A percentile compares a stretch with the other conserved stretches of the same genome.
Conservation (phyloP, 2,797 vertebrate genomes). For the Peromyscus aztecus region DNA sequence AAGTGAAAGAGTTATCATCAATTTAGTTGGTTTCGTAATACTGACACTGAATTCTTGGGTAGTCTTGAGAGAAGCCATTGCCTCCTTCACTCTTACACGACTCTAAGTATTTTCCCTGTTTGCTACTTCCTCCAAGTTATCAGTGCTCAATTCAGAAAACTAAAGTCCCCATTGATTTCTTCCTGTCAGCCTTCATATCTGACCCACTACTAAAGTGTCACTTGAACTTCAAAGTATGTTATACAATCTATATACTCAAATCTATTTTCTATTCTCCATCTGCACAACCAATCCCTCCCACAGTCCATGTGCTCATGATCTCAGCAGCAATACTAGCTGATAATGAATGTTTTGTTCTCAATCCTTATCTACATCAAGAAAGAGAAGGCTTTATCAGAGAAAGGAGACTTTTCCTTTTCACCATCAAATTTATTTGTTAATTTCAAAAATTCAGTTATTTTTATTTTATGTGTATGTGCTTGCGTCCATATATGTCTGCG, state of each 20-base stretch:
- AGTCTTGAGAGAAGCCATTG: not conserved
- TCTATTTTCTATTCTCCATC: constrained; percentile 15
- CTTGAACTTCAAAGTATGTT: constrained; percentile 6
- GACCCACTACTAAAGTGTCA: not conserved
- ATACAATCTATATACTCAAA: not conserved
- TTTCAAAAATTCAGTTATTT: not conserved
- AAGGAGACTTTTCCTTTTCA: not conserved
- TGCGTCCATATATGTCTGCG: not conserved
- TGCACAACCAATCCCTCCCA: not conserved
- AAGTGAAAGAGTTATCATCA: not conserved
- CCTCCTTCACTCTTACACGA: not conserved
- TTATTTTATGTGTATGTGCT: not conserved
- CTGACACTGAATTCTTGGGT: not conserved
- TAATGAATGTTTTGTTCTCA: not conserved
- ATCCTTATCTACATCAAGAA: not conserved
- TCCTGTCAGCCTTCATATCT: not conserved
- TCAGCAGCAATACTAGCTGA: not conserved
- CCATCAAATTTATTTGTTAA: not conserved
- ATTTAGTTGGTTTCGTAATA: not conserved
- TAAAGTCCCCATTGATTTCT: not conserved
- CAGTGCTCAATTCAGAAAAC: not conserved
- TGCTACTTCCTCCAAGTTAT: not conserved
- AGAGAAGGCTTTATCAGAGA: not conserved
- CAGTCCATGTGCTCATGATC: not conserved
- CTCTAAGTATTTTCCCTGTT: not conserved